These are phyloP conservation scores for Limnothrissa miodon DNA, from an alignment of 2,113 vertebrate species.

Conservation along the genomic window DNA sequence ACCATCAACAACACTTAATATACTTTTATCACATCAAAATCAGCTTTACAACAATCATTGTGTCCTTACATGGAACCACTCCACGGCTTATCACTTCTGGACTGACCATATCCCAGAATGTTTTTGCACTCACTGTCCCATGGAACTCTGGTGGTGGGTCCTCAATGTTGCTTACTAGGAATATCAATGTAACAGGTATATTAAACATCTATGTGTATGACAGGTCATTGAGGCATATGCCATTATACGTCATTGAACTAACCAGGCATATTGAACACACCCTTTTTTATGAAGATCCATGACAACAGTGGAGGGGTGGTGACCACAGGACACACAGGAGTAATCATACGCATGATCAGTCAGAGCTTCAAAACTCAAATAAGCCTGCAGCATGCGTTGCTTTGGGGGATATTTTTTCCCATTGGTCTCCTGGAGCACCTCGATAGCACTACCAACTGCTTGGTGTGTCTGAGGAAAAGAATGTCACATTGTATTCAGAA, in stretches of 20 bases:
- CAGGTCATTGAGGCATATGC: neutral
- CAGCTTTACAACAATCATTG: neutral
- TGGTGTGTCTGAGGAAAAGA: too few relatives aligned
- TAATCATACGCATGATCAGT: too few relatives aligned
- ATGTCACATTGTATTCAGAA: too few relatives aligned
- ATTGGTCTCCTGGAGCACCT: too few relatives aligned
- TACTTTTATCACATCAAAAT: neutral
- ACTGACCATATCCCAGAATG: neutral
- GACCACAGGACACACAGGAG: too few relatives aligned
- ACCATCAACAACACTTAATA: neutral
- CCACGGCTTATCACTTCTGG: neutral
- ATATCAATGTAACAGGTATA: neutral
- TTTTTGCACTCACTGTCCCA: neutral
- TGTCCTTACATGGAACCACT: neutral
- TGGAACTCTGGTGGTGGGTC: neutral
- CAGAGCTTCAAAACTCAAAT: too few relatives aligned
- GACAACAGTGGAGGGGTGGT: neutral
- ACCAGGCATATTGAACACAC: neutral
- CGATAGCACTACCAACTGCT: too few relatives aligned
- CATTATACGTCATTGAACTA: too few relatives aligned
- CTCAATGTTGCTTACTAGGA: neutral
- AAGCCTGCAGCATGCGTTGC: too few relatives aligned
- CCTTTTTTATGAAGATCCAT: neutral
- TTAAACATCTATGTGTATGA: neutral
- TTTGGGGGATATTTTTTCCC: too few relatives aligned